Conservation (phyloP, 2,113 vertebrate species). For the Dromiciops gliroides region DNA sequence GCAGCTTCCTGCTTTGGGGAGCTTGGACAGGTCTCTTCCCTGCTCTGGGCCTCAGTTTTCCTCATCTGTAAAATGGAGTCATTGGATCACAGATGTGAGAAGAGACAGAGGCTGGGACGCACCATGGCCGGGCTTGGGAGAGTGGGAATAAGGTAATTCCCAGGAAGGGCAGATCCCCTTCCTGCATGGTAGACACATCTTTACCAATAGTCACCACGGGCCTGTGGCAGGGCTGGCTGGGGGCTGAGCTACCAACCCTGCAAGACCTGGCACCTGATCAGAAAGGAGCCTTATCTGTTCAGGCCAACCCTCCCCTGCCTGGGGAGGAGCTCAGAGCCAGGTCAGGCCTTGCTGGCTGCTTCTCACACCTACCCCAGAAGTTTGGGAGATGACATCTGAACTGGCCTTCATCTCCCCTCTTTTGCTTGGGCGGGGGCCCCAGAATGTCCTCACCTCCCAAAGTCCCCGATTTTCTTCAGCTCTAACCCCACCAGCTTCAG, state of each 20-base stretch:
- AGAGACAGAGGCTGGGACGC: too few species aligned
- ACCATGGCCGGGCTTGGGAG: too few species aligned
- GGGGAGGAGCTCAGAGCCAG: background rate
- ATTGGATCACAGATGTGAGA: background rate
- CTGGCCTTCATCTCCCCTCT: background rate
- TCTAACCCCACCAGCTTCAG: too few species aligned
- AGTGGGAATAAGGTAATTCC: too few species aligned
- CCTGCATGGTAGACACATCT: too few species aligned
- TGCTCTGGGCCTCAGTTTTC: background rate
- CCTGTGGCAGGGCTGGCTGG: fast-evolving
- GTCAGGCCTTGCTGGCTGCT: background rate
- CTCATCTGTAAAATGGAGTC: too few species aligned
- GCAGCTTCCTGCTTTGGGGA: too few species aligned
- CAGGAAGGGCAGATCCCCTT: too few species aligned
- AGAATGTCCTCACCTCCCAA: too few species aligned
- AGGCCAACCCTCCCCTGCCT: background rate
- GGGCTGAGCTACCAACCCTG: background rate
- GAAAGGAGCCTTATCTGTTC: too few species aligned
- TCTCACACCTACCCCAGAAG: background rate
- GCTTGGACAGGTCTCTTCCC: too few species aligned
- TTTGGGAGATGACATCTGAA: background rate
- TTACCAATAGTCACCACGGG: background rate
- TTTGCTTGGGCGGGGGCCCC: background rate
- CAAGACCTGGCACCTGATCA: background rate
- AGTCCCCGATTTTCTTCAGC: too few species aligned